Percentiles rank a stretch among this genome's conserved stretches.
These are phyloP conservation scores for Chaetura pelagica DNA, from an alignment of 2,113 vertebrate genomes.

Conservation along the genomic window DNA sequence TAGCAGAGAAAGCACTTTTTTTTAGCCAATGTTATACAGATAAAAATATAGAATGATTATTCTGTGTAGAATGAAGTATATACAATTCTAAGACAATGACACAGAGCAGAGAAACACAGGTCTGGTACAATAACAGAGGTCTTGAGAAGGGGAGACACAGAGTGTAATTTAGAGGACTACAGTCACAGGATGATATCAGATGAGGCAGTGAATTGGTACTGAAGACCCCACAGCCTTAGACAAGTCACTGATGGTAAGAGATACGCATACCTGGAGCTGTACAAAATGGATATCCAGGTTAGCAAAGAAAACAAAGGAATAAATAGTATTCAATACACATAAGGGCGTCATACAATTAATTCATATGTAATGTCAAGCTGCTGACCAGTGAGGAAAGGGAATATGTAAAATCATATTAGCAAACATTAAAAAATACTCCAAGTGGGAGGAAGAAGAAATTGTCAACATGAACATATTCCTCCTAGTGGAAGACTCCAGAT, in stretches of 20 bases:
- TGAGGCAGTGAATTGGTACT: background rate
- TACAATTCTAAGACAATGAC: background rate
- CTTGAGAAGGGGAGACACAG: background rate
- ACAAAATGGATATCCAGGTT: background rate
- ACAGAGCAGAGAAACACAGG: background rate
- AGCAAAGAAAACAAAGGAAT: background rate
- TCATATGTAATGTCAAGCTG: background rate
- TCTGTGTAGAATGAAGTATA: background rate
- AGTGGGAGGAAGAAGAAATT: background rate
- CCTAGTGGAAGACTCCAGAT: background rate
- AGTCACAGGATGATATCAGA: background rate
- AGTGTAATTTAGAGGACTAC: background rate
- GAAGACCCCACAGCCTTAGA: background rate
- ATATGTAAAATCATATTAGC: background rate
- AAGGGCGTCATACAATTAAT: background rate
- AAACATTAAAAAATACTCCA: background rate
- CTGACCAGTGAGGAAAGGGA: background rate
- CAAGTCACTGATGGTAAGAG: background rate
- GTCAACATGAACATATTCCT: background rate
- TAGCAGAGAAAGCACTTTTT: background rate
- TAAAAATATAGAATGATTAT: background rate
- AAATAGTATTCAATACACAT: background rate
- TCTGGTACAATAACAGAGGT: background rate
- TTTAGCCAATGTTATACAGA: background rate
- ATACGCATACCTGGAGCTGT: background rate